A percentile compares a stretch with the other conserved stretches of the same genome.
phyloP scores from a whole-genome alignment of 2,888 invertebrate genomes.

The Eurois occulta region DNA sequence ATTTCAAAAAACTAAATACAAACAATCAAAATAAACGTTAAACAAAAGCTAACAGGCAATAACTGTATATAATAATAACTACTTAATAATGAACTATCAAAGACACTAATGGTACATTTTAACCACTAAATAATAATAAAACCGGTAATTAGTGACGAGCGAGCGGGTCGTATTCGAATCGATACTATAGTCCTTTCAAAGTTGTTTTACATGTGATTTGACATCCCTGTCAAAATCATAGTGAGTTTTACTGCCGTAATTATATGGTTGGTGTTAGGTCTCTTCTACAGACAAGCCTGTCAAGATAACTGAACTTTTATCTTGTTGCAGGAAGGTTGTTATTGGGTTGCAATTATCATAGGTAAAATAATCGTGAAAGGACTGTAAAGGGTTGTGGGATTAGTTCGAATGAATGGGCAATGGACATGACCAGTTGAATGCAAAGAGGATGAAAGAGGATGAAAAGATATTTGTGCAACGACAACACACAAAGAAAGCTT shows the following conservation, averaged over 20 bases:
- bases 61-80: conserved; percentile 40
- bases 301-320: neutral
- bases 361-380: neutral
- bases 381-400: conserved; percentile 42
- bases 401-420: conserved; percentile 57
- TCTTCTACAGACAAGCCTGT: neutral
- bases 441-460: conserved; percentile 48
- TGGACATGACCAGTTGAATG: conserved; percentile 49
- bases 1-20: neutral
- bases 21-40: conserved; percentile 1
- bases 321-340: neutral
- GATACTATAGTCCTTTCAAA: conserved; percentile 14
- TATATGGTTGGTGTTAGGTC: neutral
- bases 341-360: neutral
- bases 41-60: conserved; percentile 2
- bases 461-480: conserved; percentile 31
- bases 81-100: conserved; percentile 50
- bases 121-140: conserved; percentile 55
- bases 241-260: neutral
- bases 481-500: conserved; percentile 17
- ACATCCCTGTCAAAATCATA: neutral
- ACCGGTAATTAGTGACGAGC: conserved; percentile 48
- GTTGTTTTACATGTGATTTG: neutral
- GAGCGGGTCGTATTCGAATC: conserved; percentile 39
- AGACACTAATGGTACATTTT: conserved; percentile 45